A percentile compares a stretch with the other conserved stretches of the same genome.
These are phyloP conservation scores for Paraescarpia echinospica DNA, from an alignment of 1,140 invertebrate genomes.

Conservation along the genomic window DNA sequence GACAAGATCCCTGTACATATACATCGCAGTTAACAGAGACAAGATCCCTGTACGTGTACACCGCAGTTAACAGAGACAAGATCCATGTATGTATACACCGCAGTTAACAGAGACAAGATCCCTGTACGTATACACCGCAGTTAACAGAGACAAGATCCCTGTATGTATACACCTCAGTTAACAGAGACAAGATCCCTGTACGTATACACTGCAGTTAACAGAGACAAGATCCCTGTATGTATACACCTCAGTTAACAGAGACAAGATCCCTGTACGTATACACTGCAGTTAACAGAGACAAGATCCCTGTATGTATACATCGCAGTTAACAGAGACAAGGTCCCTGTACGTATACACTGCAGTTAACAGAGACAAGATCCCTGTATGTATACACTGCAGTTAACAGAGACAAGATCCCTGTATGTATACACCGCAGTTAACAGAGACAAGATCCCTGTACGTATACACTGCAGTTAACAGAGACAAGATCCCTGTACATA, in stretches of 20 bases:
- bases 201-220: slow-evolving; percentile 60
- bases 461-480: slow-evolving; percentile 61
- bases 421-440: slow-evolving; percentile 61
- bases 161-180: slow-evolving; percentile 58
- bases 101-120: slow-evolving; percentile 70
- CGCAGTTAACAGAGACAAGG: slow-evolving; percentile 67
- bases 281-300: slow-evolving; percentile 64
- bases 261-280: slow-evolving; percentile 69
- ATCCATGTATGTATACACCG: slow-evolving; percentile 65
- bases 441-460: slow-evolving; percentile 72
- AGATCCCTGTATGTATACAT: slow-evolving; percentile 67
- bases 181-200: slow-evolving; percentile 74
- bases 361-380: slow-evolving; percentile 72
- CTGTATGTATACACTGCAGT: slow-evolving; percentile 59
- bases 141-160: slow-evolving; percentile 74
- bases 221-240: slow-evolving; percentile 71
- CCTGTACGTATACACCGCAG: slow-evolving; percentile 60
- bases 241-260: slow-evolving; percentile 62
- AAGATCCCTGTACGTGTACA: slow-evolving; percentile 68
- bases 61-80: slow-evolving; percentile 66
- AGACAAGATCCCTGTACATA: slow-evolving; percentile 70
- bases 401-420: slow-evolving; percentile 74
- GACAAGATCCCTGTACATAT: slow-evolving; percentile 70
- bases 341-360: slow-evolving; percentile 64
- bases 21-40: slow-evolving; percentile 63